Evolutionary conservation across 2,113 vertebrate genomes (phyloP), one percentile per base, ranked within the genome.

Genomic region (Tichodroma muraria): DNA sequence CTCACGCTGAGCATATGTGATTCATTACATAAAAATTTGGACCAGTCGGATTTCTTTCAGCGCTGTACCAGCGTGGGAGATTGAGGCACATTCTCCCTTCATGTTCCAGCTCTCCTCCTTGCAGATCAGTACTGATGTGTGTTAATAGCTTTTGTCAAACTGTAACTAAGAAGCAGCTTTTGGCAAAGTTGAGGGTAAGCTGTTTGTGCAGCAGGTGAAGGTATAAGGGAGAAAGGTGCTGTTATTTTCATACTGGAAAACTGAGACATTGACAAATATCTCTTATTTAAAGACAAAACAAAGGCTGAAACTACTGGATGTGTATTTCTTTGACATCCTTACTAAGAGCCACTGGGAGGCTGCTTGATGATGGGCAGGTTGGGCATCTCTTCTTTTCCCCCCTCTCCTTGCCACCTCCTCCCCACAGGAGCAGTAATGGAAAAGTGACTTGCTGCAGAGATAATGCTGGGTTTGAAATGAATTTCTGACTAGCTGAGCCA

Each of bases 381-480:
- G 61, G 90, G 73, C 57, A 68, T 66, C 66, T 66, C 52, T 76
- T 89, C 68, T 71, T 65, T 80, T 44, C 71, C 87, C 70, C 57
- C 44, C 47, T 75, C 66, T 93, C 81, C 71, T 93, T 80, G 85
- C 71, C 68, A 89, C 85, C 77, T 75, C 80, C 91, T 79, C 75
- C 95, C 86, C 90, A 89, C 23, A 77, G 88, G 75, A 92, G 57
- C 73, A 93, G 80, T 95, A 95, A 96, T 95, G 69, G 88, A 75
- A 93, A 94, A 91, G 57, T 70, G 76, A 85, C 65, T 83, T 90
- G 90, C 91, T 84, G 90, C 94, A 95, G 89, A 87, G 89, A 86
- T 96, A 96, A 88, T 93, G 90, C 84, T 90, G 80, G 89, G 68
- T 89, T 96, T 92, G 94, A 96, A 93, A 93, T 91, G 82, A 96